These are phyloP conservation scores for Fundulus diaphanus DNA, from an alignment of 2,797 vertebrate genomes.

Conservation along the genomic window DNA sequence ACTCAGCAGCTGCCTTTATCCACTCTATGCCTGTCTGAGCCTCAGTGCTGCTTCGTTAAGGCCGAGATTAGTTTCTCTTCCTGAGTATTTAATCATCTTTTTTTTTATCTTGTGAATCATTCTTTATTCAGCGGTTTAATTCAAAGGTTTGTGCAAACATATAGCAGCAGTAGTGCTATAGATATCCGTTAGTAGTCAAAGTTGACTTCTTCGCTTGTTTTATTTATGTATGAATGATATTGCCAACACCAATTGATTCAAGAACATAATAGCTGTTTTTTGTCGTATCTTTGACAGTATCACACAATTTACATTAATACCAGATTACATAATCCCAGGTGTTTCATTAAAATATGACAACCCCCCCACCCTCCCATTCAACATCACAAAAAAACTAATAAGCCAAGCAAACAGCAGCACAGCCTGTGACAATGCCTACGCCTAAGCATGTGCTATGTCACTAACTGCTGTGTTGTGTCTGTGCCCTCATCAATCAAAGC, in stretches of 20 bases:
- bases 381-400: not conserved
- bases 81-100: not conserved
- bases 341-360: constrained; percentile 13
- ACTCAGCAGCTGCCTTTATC: constrained; percentile 55
- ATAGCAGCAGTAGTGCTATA: not conserved
- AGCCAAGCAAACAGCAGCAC: not conserved
- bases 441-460: constrained; percentile 25
- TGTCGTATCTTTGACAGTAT: constrained; percentile 9
- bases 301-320: not conserved
- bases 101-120: constrained; percentile 12
- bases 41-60: constrained; percentile 25
- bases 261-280: constrained; percentile 5
- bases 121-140: constrained; percentile 1
- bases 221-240: not conserved
- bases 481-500: constrained; percentile 68
- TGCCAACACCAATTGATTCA: not conserved
- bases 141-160: not conserved
- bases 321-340: constrained; percentile 8
- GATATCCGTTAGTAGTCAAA: too few species aligned
- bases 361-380: not conserved
- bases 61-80: constrained; percentile 25
- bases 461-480: constrained; percentile 35
- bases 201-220: not conserved
- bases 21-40: constrained; percentile 36
- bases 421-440: constrained; percentile 14